Conservation (phyloP, 2,888 invertebrate species). For the Nesidiocoris tenuis region DNA sequence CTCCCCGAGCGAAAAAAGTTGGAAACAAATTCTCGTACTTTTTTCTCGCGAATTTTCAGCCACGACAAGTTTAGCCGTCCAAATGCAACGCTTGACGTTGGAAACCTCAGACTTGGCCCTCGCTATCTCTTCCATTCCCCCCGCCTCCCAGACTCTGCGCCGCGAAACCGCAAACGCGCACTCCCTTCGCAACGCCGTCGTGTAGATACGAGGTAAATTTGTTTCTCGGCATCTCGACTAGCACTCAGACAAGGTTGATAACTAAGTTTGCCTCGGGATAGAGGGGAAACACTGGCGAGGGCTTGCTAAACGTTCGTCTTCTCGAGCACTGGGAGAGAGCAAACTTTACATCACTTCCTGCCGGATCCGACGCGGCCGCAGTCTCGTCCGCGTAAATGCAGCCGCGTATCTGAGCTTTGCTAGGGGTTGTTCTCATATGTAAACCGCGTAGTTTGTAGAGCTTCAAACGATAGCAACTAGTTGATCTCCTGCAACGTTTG, state of each 20-base stretch:
- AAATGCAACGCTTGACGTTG: too few species aligned
- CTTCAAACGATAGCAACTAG: neutral
- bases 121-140: constrained; percentile 1
- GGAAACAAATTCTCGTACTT: too few species aligned
- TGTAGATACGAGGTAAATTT: constrained; percentile 20
- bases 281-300: neutral
- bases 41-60: too few species aligned
- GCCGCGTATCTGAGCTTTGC: neutral
- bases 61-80: too few species aligned
- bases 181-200: neutral
- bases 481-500: neutral
- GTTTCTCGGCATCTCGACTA: constrained; percentile 3
- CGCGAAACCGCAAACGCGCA: neutral
- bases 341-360: constrained; percentile 22
- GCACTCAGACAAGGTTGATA: constrained; percentile 15
- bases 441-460: neutral
- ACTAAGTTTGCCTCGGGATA: constrained; percentile 18
- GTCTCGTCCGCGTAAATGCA: neutral
- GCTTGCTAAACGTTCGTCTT: neutral
- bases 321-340: constrained; percentile 4
- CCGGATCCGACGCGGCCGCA: too few species aligned
- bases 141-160: neutral
- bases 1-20: too few species aligned
- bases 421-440: neutral
- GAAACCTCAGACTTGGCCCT: too few species aligned